These are phyloP conservation scores for Adelphocoris suturalis DNA, from an alignment of 2,888 invertebrate genomes.

Conservation along the genomic window DNA sequence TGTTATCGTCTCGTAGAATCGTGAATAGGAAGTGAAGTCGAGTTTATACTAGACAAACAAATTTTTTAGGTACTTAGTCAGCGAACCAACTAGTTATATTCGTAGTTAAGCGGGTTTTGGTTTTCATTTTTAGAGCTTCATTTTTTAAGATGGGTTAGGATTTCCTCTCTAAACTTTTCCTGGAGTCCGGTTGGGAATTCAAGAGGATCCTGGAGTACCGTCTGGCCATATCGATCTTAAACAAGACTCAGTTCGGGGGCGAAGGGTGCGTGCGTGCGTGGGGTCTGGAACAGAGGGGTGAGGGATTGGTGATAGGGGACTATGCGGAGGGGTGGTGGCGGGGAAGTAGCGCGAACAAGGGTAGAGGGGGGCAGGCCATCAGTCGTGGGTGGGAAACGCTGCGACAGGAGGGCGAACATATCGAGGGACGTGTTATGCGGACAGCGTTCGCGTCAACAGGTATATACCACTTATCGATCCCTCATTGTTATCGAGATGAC, in stretches of 20 bases:
- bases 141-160: not conserved
- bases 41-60: too few relatives aligned
- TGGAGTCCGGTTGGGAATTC: constrained; percentile 7
- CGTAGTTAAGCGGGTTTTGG: too few relatives aligned
- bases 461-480: constrained; percentile 23
- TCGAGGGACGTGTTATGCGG: constrained; percentile 28
- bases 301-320: not conserved
- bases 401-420: constrained; percentile 48
- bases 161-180: not conserved
- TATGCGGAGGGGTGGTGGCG: not conserved
- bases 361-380: constrained; percentile 2
- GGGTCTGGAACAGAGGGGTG: not conserved
- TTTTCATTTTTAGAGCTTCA: too few relatives aligned
- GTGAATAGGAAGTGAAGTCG: too few relatives aligned
- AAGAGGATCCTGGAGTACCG: constrained; percentile 42
- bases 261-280: constrained; percentile 33
- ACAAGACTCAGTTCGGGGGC: not conserved
- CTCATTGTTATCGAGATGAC: constrained; percentile 1
- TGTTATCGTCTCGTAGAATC: too few relatives aligned
- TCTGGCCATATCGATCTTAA: constrained; percentile 62
- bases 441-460: constrained; percentile 32
- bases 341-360: not conserved
- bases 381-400: constrained; percentile 46
- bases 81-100: too few relatives aligned
- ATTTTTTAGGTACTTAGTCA: too few relatives aligned